Evolutionary conservation across 35 echinoderm and acorn worm species (phyloP).

Genomic region (Apostichopus japonicus): DNA sequence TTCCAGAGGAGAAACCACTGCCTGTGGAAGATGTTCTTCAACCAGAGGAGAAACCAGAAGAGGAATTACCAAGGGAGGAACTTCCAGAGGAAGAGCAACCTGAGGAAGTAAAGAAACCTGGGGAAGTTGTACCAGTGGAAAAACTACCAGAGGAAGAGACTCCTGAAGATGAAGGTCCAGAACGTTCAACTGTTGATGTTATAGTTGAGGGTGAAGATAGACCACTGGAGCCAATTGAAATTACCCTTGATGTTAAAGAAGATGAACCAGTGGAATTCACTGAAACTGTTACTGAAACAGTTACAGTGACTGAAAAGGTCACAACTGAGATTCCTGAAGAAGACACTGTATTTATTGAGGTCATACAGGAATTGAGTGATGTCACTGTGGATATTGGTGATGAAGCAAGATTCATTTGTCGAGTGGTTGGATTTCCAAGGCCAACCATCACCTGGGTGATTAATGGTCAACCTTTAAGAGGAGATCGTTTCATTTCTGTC

Average conservation of each 20-base stretch:
- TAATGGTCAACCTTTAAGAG: constrained; percentile 60
- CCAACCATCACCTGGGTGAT: constrained; percentile 71
- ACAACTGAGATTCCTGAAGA: constrained; percentile 47
- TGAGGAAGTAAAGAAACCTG: constrained; percentile 12
- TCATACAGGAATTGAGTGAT: constrained; percentile 48
- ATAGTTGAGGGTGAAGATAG: constrained; percentile 13
- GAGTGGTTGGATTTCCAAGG: constrained; percentile 62
- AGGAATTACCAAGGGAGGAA: constrained; percentile 49
- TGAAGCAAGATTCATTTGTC: constrained; percentile 64
- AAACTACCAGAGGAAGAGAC: constrained; percentile 6
- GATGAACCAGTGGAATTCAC: constrained; percentile 50
- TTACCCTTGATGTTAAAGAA: constrained; percentile 71
- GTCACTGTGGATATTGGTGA: constrained; percentile 60
- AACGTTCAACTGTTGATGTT: constrained; percentile 11
- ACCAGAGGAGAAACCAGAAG: constrained; percentile 44
- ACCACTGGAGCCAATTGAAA: constrained; percentile 66
- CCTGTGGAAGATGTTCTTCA: constrained; percentile 9
- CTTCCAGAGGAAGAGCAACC: constrained; percentile 40
- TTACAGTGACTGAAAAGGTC: constrained; percentile 39
- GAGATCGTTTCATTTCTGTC: constrained; percentile 77
- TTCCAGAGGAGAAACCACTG: constrained; percentile 23
- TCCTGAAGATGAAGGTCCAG: constrained; percentile 32
- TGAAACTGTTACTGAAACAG: constrained; percentile 49
- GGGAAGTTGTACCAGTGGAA: constrained; percentile 16
- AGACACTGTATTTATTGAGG: constrained; percentile 47